Percentiles rank a stretch among this genome's conserved stretches.
phyloP scores from a whole-genome alignment of 2,888 invertebrate species.

The Lasioglossum villosulum region DNA sequence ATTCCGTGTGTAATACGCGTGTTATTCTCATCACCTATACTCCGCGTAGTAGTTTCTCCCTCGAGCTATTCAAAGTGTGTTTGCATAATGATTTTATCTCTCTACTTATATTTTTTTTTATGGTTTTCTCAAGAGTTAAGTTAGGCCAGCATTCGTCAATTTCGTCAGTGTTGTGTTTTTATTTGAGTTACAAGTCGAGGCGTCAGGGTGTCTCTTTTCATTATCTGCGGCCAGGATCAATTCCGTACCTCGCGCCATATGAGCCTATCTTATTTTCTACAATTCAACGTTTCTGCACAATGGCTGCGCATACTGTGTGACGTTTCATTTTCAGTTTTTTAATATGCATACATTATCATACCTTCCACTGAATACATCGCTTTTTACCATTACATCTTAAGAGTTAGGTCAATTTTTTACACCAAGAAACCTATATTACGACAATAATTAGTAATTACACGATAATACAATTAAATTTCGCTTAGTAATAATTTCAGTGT shows the following conservation, averaged over 20 bases:
- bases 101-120: slow-evolving; percentile 6
- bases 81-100: slow-evolving; percentile 53
- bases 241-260: slow-evolving; percentile 67
- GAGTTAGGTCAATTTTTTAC: slow-evolving; percentile 82
- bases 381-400: slow-evolving; percentile 78
- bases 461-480: slow-evolving; percentile 81
- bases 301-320: slow-evolving; percentile 63
- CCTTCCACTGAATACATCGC: slow-evolving; percentile 74
- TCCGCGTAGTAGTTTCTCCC: slow-evolving; percentile 63
- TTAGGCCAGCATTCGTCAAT: slow-evolving; percentile 77
- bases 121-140: slow-evolving; percentile 61
- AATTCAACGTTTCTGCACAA: slow-evolving; percentile 64
- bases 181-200: slow-evolving; percentile 62
- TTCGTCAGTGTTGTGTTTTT: slow-evolving; percentile 61
- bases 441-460: slow-evolving; percentile 84
- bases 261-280: slow-evolving; percentile 69
- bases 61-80: slow-evolving; percentile 47
- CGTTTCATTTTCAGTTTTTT: slow-evolving; percentile 46
- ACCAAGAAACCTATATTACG: slow-evolving; percentile 83
- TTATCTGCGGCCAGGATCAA: slow-evolving; percentile 32
- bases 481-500: slow-evolving; percentile 76
- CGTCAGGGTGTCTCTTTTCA: slow-evolving; percentile 10
- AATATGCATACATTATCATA: slow-evolving; percentile 69
- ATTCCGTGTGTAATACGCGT: slow-evolving; percentile 54
- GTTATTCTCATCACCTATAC: slow-evolving; percentile 37